These are phyloP conservation scores for Drosophila tropicalis DNA, from an alignment of 1,140 invertebrate genomes.

Conservation along the genomic window DNA sequence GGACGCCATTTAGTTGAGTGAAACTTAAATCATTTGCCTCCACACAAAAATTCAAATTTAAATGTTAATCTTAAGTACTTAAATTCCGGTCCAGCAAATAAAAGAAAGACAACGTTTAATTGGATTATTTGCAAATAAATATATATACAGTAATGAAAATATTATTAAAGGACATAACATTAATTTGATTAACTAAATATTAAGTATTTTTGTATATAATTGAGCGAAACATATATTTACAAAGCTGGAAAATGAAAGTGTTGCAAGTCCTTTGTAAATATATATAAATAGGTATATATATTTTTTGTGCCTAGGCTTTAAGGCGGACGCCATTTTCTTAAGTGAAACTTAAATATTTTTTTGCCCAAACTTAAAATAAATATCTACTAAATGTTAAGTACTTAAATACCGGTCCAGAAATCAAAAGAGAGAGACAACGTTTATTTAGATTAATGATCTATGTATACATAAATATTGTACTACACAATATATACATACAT, in stretches of 20 bases:
- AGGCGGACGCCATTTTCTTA: conserved; percentile 63
- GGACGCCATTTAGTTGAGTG: conserved; percentile 12
- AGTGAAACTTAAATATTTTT: conserved; percentile 31
- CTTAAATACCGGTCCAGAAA: not conserved
- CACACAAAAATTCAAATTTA: not conserved
- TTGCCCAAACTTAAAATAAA: not conserved
- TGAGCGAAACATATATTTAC: not conserved
- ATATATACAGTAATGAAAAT: no score
- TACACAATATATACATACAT: conserved; percentile 16
- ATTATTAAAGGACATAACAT: no score
- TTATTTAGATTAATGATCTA: conserved; percentile 4
- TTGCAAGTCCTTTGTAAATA: not conserved
- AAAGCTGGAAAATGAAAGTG: not conserved
- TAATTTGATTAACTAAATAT: no score
- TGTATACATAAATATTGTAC: not conserved
- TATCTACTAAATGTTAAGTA: not conserved
- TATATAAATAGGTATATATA: not conserved
- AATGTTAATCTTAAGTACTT: no score
- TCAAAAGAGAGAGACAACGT: not conserved
- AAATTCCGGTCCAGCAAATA: no score
- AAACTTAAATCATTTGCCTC: not conserved
- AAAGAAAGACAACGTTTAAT: no score
- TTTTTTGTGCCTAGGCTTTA: conserved; percentile 42
- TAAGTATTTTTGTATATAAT: not conserved
- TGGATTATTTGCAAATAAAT: no score